A percentile compares a stretch with the other conserved stretches of the same genome.
phyloP scores from a whole-genome alignment of 2,113 vertebrate species.

The Anseranas semipalmata region DNA sequence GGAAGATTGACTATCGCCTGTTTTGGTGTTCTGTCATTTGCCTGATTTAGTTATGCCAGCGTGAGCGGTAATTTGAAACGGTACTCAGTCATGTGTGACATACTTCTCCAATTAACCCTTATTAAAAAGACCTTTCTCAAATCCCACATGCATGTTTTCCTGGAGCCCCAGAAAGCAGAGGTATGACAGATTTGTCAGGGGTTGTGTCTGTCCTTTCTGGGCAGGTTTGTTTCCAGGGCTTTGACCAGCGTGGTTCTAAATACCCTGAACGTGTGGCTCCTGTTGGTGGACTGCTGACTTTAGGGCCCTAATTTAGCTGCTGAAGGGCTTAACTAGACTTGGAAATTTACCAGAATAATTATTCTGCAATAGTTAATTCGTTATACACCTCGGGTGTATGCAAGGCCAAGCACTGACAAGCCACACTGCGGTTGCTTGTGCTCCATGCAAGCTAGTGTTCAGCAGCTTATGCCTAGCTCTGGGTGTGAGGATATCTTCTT shows the following conservation, averaged over 20 bases:
- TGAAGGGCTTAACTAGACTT: background rate
- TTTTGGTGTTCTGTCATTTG: constrained; percentile 46
- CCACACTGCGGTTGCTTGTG: background rate
- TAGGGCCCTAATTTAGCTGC: background rate
- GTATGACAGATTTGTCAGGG: background rate
- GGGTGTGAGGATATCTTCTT: background rate
- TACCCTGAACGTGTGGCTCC: background rate
- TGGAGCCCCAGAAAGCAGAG: background rate
- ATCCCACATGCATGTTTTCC: constrained; percentile 9
- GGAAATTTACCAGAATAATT: constrained; percentile 15
- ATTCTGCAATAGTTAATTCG: background rate
- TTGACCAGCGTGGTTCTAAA: background rate
- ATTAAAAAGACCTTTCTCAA: constrained; percentile 61
- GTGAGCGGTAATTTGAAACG: constrained; percentile 48
- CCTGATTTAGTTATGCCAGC: constrained; percentile 24
- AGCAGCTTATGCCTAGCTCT: background rate
- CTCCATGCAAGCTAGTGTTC: background rate
- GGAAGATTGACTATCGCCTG: background rate
- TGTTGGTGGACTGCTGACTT: background rate
- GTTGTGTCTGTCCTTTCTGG: background rate
- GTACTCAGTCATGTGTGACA: constrained; percentile 50
- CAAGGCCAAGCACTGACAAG: background rate
- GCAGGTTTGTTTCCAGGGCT: background rate
- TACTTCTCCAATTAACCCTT: constrained; percentile 61
- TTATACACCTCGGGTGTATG: background rate